Evolutionary conservation across 1,140 invertebrate genomes (phyloP).

Genomic region (Campodea augens): DNA sequence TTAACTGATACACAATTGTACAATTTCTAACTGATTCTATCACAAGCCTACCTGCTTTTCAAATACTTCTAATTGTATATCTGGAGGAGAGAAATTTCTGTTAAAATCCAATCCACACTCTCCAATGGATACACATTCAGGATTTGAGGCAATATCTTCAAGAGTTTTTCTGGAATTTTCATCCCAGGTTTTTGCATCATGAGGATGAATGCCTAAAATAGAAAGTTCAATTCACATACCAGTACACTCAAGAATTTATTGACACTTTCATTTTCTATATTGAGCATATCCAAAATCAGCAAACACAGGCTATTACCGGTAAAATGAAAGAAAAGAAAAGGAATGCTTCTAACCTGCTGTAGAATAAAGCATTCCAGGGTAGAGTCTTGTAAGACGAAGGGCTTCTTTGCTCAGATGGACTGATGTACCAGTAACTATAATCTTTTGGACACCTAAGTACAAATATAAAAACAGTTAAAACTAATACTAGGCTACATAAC

Average conservation of each 20-base stretch:
- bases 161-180: constrained; percentile 37
- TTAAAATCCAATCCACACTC: constrained; percentile 90
- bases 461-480: constrained; percentile 1
- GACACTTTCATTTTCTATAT: constrained; percentile 1
- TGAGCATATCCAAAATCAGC: background rate
- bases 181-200: constrained; percentile 84
- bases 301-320: background rate
- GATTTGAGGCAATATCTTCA: constrained; percentile 48
- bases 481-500: constrained; percentile 9
- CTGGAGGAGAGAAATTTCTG: constrained; percentile 77
- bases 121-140: constrained; percentile 81
- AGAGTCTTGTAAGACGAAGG: constrained; percentile 62
- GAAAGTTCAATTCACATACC: background rate
- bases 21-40: too few relatives aligned
- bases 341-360: constrained; percentile 49
- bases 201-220: constrained; percentile 65
- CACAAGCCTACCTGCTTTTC: constrained; percentile 82
- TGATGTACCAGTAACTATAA: constrained; percentile 81
- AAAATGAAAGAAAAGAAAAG: constrained; percentile 7
- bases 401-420: constrained; percentile 77
- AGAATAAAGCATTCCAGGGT: constrained; percentile 75
- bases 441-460: constrained; percentile 67
- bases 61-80: constrained; percentile 68
- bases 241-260: background rate
- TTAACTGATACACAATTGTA: too few relatives aligned